Evolutionary conservation across 2,113 vertebrate species (phyloP).

Genomic region (Sturnira hondurensis): DNA sequence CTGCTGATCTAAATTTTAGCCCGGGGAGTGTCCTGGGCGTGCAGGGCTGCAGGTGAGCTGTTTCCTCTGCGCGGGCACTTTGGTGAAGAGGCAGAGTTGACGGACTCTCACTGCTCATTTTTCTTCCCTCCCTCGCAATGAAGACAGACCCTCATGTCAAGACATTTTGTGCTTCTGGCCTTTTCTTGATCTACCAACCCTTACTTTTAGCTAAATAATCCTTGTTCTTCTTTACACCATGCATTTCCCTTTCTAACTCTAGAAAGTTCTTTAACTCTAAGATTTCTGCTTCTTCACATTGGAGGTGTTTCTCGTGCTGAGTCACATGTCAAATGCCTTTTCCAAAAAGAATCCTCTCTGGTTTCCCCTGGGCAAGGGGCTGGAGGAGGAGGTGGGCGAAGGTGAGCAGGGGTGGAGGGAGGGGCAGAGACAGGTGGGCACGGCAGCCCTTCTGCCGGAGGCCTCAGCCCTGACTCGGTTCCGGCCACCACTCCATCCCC

Average conservation of each 20-base stretch:
- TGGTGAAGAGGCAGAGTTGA: neutral
- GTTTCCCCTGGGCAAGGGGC: neutral
- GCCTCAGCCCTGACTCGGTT: neutral
- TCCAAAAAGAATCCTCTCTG: neutral
- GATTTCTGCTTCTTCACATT: neutral
- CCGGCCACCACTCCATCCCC: neutral
- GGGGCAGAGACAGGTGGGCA: neutral
- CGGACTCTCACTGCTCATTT: neutral
- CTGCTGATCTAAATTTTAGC: neutral
- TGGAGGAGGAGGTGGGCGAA: neutral
- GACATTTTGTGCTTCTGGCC: neutral
- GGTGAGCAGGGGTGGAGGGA: accelerated
- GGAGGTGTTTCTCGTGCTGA: neutral
- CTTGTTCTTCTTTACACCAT: neutral
- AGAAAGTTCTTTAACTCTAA: neutral
- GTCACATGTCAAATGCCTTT: neutral
- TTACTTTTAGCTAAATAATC: neutral
- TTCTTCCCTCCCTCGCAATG: neutral
- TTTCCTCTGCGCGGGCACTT: neutral
- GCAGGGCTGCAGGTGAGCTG: neutral
- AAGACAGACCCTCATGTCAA: neutral
- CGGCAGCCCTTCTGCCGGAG: neutral
- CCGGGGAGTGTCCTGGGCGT: neutral
- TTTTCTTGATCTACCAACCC: neutral
- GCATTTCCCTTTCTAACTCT: neutral